These are phyloP conservation scores for Dryomyza anilis DNA, from an alignment of 2,888 invertebrate genomes.

Conservation along the genomic window DNA sequence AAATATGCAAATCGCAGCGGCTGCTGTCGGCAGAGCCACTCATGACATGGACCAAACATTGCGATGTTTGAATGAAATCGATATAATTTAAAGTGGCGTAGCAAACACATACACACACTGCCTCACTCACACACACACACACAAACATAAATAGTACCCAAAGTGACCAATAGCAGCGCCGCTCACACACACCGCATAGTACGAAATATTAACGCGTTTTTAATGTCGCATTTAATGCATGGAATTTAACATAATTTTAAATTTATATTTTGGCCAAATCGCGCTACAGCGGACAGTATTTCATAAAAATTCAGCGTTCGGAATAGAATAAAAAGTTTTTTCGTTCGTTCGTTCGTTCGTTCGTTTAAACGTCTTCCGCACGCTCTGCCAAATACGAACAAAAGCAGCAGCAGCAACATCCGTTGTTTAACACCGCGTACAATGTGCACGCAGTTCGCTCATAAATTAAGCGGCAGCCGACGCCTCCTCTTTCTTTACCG, in stretches of 20 bases:
- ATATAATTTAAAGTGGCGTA: constrained; percentile 21
- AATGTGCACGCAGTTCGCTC: background rate
- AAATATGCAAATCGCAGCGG: constrained; percentile 21
- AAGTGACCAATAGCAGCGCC: background rate
- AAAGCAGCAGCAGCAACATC: background rate
- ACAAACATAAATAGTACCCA: background rate
- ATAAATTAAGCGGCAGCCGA: background rate
- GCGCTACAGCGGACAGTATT: too few species aligned
- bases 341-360: background rate
- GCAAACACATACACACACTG: background rate
- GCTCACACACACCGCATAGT: background rate
- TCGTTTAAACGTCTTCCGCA: background rate
- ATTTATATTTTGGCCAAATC: too few species aligned
- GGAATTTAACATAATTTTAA: too few species aligned
- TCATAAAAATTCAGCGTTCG: too few species aligned
- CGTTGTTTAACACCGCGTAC: background rate
- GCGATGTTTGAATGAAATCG: constrained; percentile 22
- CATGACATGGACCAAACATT: constrained; percentile 23
- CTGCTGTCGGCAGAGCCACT: constrained; percentile 7
- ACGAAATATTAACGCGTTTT: too few species aligned
- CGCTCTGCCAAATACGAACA: background rate
- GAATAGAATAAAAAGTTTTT: too few species aligned
- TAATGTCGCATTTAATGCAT: too few species aligned
- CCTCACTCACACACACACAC: background rate
- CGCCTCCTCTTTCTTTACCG: background rate